Base-by-base conservation (phyloP, 2,797 vertebrate species). In the Pseudochromis fuscus region DNA sequence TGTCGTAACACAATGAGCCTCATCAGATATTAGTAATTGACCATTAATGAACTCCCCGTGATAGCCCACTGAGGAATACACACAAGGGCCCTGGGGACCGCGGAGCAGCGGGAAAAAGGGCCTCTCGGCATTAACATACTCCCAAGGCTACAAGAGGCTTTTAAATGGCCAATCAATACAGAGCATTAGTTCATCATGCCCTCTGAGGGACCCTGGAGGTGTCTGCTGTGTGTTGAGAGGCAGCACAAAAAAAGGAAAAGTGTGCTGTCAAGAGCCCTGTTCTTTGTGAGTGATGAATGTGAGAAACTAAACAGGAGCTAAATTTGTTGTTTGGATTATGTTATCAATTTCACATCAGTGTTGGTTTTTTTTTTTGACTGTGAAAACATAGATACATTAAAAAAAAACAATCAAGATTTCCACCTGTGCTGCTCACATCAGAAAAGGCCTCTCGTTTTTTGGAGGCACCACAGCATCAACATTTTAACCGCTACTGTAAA, bases 1-100 rank as follows among this genome's bases (percentile, higher is more conserved):
- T 15, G 0, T 64, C 18, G 86, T 90, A 87, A 91, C 93, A 94
- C 94, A 95, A 92, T 85, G 58, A 94, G 93, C 89, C 94, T 93
- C 94, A 95, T 96, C 95, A 96, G 94, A 94, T 94, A 93, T 93
- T 90, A 88, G 95, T 98, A 97, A 98, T 96, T 97, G 96, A 95
- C 94, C 95, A 96, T 98, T 98, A 98, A 98, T 97, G 95, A 96
- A 96, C 95, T 95, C 91, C 89, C 87, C 40, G 67, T 91, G 91
- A 94, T 91, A 86, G 93, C 88, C 90, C 94, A 91, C 94, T 82
- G 81, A 93, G 93, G 93, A 94, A 93, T 94, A 91, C 63, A 79
- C 90, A 90, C 82, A 62, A 87, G 88, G 88, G 76, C 89, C 87
- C 85, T 73, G 48, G 92, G 91, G 94, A 94, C 80, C 33, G 30